Conservation (phyloP, 1,140 invertebrate species). For the Dendrolimus punctatus region DNA sequence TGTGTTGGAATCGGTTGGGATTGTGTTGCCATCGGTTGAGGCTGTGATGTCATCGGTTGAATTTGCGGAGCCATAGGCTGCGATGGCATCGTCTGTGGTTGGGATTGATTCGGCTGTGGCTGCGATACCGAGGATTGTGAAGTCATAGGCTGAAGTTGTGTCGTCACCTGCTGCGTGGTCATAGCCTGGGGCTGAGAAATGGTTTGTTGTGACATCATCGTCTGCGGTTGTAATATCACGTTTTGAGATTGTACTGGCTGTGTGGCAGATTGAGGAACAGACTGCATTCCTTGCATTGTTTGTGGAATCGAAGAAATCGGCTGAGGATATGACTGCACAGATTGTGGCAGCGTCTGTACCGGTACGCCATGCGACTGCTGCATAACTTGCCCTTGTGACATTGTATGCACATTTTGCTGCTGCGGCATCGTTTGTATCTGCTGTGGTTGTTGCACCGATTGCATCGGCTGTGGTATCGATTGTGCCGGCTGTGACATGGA, state of each 20-base stretch:
- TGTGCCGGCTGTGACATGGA: conserved; percentile 15
- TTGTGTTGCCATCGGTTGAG: conserved; percentile 5
- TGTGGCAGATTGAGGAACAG: conserved; percentile 1
- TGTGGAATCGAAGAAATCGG: conserved; percentile 1
- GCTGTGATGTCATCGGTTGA: conserved; percentile 9
- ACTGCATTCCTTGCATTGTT: conserved; percentile 5
- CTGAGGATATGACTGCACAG: not conserved
- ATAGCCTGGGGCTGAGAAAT: conserved; percentile 9
- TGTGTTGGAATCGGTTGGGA: conserved; percentile 9
- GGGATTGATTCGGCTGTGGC: not conserved
- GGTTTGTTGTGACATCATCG: conserved; percentile 3
- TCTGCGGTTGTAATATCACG: not conserved
- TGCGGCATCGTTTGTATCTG: conserved; percentile 12
- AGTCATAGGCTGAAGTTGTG: too few species aligned
- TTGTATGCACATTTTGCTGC: conserved; percentile 10
- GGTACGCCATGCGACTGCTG: conserved; percentile 10
- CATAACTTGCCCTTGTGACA: conserved; percentile 1
- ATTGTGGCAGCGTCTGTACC: conserved; percentile 9
- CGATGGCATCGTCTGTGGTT: conserved; percentile 1
- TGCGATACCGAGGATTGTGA: not conserved
- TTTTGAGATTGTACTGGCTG: conserved; percentile 5
- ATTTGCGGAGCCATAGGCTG: conserved; percentile 9
- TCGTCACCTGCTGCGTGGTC: not conserved
- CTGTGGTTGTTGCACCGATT: conserved; percentile 22
- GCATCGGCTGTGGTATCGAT: conserved; percentile 15